These are phyloP conservation scores for Montipora capricornis DNA, from an alignment of 64 coral and sea anemone species.

Conservation along the genomic window DNA sequence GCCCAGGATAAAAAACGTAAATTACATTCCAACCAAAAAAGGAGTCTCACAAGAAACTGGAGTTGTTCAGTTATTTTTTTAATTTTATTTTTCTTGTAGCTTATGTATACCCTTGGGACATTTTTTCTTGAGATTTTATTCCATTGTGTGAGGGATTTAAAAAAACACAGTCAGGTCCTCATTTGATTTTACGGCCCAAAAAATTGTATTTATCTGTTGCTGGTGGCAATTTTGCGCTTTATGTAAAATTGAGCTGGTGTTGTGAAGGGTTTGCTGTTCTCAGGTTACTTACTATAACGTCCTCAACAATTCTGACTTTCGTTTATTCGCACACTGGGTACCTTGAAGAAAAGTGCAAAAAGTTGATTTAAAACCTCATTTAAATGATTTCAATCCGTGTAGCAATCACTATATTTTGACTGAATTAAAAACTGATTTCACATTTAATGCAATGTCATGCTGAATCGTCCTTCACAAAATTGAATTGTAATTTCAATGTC, in stretches of 20 bases:
- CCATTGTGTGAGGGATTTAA: no score
- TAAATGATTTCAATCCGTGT: background rate
- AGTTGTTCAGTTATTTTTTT: no score
- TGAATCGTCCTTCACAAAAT: no score
- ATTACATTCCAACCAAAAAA: background rate
- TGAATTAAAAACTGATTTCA: conserved; percentile 34
- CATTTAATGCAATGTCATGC: no score
- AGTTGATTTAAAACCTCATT: background rate
- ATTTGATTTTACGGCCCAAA: conserved; percentile 29
- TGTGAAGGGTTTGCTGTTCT: background rate
- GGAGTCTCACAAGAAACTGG: background rate
- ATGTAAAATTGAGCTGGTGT: background rate
- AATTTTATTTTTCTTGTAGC: no score
- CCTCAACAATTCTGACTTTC: background rate
- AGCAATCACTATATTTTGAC: conserved; percentile 25
- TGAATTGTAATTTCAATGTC: no score
- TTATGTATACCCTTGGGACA: background rate
- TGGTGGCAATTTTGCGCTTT: background rate
- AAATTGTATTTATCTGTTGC: conserved; percentile 1
- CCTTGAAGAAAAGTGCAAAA: background rate
- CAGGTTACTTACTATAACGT: background rate
- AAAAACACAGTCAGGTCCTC: background rate
- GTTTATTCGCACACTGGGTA: background rate
- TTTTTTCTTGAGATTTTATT: background rate
- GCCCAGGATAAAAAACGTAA: background rate